Percentiles rank a stretch among this genome's conserved stretches.
These are phyloP conservation scores for Nicator chloris DNA, from an alignment of 2,113 vertebrate species.

Conservation along the genomic window DNA sequence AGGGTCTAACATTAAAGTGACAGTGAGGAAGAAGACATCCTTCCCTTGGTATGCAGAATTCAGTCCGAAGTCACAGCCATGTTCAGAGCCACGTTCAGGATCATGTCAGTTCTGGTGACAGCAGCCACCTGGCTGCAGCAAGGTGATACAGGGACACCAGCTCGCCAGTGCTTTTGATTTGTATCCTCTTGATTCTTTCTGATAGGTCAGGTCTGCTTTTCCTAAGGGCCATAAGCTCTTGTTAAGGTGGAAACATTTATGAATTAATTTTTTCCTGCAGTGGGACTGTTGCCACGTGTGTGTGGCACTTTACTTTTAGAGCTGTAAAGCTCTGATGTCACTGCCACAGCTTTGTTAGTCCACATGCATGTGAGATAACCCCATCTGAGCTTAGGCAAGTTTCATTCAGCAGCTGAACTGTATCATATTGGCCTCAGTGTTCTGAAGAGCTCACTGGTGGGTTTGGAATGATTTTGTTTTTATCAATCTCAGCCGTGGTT, in stretches of 20 bases:
- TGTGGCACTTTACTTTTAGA: not conserved
- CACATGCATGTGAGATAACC: fast-evolving
- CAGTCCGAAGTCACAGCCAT: not conserved
- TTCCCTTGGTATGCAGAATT: not conserved
- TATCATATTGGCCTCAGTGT: fast-evolving
- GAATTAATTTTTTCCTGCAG: not conserved
- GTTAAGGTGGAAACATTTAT: not conserved
- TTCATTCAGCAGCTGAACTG: not conserved
- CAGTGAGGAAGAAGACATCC: not conserved
- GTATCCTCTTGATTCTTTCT: not conserved
- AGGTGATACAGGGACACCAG: not conserved
- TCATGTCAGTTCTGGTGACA: not conserved
- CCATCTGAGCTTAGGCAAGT: not conserved
- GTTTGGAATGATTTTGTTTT: not conserved
- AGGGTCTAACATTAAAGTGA: not conserved
- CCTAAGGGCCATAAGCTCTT: not conserved
- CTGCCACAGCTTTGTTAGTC: not conserved
- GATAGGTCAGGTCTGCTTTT: not conserved
- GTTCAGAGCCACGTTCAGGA: not conserved
- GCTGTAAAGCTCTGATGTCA: not conserved
- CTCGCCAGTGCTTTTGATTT: not conserved
- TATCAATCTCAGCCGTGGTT: not conserved
- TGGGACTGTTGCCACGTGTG: not conserved
- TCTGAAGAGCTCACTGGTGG: not conserved
- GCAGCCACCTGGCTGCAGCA: not conserved